Evolutionary conservation across 2,113 vertebrate species (phyloP), one percentile per base, ranked within the genome.

Genomic region (Pseudolaguvia tuberculata): DNA sequence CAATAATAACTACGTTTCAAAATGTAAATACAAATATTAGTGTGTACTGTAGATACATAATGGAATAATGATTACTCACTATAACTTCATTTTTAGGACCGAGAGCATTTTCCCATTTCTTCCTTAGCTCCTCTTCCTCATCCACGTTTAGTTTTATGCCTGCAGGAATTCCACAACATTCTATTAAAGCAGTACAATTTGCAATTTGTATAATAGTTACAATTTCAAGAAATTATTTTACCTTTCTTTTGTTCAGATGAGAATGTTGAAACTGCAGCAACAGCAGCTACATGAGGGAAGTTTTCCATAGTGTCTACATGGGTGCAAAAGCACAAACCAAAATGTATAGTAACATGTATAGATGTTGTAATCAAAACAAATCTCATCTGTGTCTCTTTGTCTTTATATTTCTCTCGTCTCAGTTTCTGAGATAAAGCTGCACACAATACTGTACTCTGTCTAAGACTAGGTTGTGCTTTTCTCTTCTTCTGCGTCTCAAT

Each of bases 51-150:
- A 61, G 17, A 11, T 39, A 31, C 15, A 7, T 14, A 63, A 5
- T 6, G 18, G 23, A 65, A 7, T 14, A 45, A 73, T 50, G 25
- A 51, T 61, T 72, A 93, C 97, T 77, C 89, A 99, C 96, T 74
- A 94, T 90, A 79, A 98, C 90, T 88, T 98, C 93, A 76, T 93
- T 95, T 85, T 90, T 92, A 0, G 88, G 85, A 17, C 95, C 94
- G 81, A 97, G 90, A 84, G 93, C 89, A 66, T 85, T 89, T 84
- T 93, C 91, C 97, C 96, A 98, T 76, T 94, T 98, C 76, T 85
- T 86, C 84, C 89, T 85, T 1, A 87, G 68, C 59, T 90, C 87
- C 47, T 90, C 87, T 61, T 86, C 87, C 69, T 91, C 87, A 29
- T 80, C 72, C 12, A 63, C 18, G 9, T 84, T 87, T 13, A 85